A percentile compares a stretch with the other conserved stretches of the same genome.
Conservation (phyloP, 2,797 vertebrate species). For the Phoxinus dragarum region DNA sequence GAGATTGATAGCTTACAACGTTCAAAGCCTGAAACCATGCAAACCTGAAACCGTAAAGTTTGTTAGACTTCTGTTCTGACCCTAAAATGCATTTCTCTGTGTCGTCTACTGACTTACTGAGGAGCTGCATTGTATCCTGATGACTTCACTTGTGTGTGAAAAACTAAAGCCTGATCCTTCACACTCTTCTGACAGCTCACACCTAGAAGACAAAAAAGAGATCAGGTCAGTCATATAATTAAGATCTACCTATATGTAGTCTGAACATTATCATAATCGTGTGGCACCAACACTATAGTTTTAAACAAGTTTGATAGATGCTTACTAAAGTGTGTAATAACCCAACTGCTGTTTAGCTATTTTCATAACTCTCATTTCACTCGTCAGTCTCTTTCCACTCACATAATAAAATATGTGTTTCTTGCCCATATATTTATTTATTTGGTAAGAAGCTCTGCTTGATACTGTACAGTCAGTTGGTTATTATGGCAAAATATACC, state of each 20-base stretch:
- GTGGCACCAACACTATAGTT: background rate
- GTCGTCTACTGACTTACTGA: conserved; percentile 74
- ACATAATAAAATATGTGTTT: background rate
- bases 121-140: conserved; percentile 85
- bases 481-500: background rate
- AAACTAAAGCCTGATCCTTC: conserved; percentile 85
- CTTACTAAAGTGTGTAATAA: background rate
- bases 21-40: conserved; percentile 5
- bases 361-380: background rate
- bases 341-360: background rate
- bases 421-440: background rate
- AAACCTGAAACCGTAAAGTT: background rate
- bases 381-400: background rate
- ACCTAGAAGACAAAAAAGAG: conserved; percentile 47
- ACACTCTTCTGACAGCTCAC: conserved; percentile 65
- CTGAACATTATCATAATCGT: conserved; percentile 4
- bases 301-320: background rate
- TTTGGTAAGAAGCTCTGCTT: background rate
- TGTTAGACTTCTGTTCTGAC: conserved; percentile 4
- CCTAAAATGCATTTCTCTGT: conserved; percentile 4
- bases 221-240: background rate
- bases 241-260: background rate
- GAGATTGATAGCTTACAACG: background rate
- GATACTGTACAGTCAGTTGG: background rate
- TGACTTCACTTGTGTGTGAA: conserved; percentile 85